These are phyloP conservation scores for Sinocyclocheilus rhinocerous DNA, from an alignment of 2,113 vertebrate genomes.

Conservation along the genomic window DNA sequence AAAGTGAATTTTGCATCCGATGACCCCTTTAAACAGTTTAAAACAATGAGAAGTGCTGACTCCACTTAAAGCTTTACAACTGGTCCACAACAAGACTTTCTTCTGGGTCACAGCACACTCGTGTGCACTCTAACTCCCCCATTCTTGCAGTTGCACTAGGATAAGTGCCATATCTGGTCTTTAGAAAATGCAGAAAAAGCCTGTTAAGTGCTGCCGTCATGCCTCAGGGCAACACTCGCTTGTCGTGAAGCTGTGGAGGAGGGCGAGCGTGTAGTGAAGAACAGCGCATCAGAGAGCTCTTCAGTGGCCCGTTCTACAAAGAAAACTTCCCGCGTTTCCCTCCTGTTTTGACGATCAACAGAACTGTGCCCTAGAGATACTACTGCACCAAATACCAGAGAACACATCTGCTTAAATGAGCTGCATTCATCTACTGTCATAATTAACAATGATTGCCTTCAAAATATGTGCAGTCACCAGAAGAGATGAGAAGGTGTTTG, in stretches of 20 bases:
- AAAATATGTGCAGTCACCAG: not conserved
- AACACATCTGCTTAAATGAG: not conserved
- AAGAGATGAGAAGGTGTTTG: conserved; percentile 8
- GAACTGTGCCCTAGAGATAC: not conserved
- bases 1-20: too few relatives aligned
- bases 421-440: not conserved
- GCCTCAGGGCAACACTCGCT: conserved; percentile 27
- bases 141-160: conserved; percentile 7
- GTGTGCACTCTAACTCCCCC: conserved; percentile 10
- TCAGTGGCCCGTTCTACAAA: conserved; percentile 1
- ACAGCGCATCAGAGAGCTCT: conserved; percentile 20
- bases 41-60: not conserved
- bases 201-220: conserved; percentile 37
- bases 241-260: conserved; percentile 24
- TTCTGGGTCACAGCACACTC: conserved; percentile 25
- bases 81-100: conserved; percentile 1
- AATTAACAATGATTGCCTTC: not conserved
- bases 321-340: not conserved
- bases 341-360: not conserved
- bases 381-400: not conserved
- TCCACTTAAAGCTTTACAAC: conserved; percentile 26
- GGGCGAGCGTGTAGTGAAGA: conserved; percentile 11
- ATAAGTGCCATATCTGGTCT: conserved; percentile 46
- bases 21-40: not conserved
- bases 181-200: conserved; percentile 39